phyloP scores from a whole-genome alignment of 2,113 vertebrate genomes.

The Pachypanchax playfairii region DNA sequence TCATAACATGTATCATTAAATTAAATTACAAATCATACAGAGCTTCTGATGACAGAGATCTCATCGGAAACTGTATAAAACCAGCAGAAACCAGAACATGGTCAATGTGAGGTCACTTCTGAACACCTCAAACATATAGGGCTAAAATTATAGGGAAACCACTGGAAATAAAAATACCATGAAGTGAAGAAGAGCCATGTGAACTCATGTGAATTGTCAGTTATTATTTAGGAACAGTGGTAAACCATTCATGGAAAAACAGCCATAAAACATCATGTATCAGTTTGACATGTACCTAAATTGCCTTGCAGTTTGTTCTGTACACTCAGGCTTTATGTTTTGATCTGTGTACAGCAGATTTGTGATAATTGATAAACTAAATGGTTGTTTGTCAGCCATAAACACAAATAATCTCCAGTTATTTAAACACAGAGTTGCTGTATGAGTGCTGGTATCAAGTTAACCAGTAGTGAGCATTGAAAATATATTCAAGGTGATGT shows the following conservation, averaged over 20 bases:
- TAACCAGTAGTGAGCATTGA: too few species aligned
- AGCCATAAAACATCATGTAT: slow-evolving; percentile 3
- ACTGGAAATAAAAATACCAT: slow-evolving; percentile 52
- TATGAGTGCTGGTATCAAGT: too few species aligned
- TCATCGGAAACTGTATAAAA: slow-evolving; percentile 15
- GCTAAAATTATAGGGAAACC: slow-evolving; percentile 50
- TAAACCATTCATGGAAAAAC: slow-evolving; percentile 21
- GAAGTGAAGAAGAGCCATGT: slow-evolving; percentile 29
- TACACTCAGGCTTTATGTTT: neutral
- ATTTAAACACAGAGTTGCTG: too few species aligned
- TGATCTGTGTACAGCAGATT: neutral
- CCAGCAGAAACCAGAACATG: slow-evolving; percentile 36
- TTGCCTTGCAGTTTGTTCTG: neutral
- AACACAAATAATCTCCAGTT: too few species aligned
- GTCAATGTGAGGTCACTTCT: slow-evolving; percentile 28
- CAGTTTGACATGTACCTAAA: slow-evolving; percentile 5
- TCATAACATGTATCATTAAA: slow-evolving; percentile 21
- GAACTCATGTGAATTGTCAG: slow-evolving; percentile 22
- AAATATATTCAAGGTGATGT: too few species aligned
- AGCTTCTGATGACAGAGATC: slow-evolving; percentile 11
- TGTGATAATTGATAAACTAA: neutral
- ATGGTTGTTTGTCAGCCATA: too few species aligned
- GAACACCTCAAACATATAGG: slow-evolving; percentile 26
- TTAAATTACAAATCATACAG: slow-evolving; percentile 5
- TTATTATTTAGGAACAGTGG: slow-evolving; percentile 21